phyloP scores from a whole-genome alignment of 2,113 vertebrate genomes.

The Leuciscus idus region DNA sequence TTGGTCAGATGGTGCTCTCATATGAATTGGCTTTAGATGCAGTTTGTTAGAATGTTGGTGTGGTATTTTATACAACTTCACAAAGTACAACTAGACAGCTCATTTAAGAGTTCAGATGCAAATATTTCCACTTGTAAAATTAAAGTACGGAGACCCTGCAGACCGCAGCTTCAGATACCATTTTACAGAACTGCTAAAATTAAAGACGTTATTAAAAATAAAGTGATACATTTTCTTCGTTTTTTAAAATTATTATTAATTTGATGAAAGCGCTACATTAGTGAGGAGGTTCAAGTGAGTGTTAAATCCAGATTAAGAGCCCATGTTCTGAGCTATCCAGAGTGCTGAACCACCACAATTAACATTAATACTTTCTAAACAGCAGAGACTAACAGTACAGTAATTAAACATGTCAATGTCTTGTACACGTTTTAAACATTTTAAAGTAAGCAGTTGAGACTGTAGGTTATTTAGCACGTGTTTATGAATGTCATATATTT shows the following conservation, averaged over 20 bases:
- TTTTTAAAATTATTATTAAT: not conserved
- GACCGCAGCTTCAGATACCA: not conserved
- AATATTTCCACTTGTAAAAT: not conserved
- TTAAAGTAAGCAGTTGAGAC: not conserved
- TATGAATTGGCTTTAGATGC: not conserved
- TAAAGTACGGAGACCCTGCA: not conserved
- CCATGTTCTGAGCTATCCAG: slow-evolving; percentile 46
- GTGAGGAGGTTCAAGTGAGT: not conserved
- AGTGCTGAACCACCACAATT: slow-evolving; percentile 49
- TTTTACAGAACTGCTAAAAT: not conserved
- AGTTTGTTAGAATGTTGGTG: not conserved
- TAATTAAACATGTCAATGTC: not conserved
- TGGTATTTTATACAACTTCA: not conserved
- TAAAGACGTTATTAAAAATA: not conserved
- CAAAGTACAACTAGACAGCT: not conserved
- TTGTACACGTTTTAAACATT: not conserved
- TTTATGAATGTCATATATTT: not conserved
- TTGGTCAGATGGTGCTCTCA: not conserved
- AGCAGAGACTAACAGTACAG: not conserved
- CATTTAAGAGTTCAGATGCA: not conserved
- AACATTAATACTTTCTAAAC: not conserved
- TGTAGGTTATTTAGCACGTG: not conserved
- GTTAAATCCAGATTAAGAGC: not conserved
- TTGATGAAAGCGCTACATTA: not conserved
- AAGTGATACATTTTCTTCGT: not conserved